These are phyloP conservation scores for Phodopus roborovskii DNA, from an alignment of 2,113 vertebrate genomes.

Conservation along the genomic window DNA sequence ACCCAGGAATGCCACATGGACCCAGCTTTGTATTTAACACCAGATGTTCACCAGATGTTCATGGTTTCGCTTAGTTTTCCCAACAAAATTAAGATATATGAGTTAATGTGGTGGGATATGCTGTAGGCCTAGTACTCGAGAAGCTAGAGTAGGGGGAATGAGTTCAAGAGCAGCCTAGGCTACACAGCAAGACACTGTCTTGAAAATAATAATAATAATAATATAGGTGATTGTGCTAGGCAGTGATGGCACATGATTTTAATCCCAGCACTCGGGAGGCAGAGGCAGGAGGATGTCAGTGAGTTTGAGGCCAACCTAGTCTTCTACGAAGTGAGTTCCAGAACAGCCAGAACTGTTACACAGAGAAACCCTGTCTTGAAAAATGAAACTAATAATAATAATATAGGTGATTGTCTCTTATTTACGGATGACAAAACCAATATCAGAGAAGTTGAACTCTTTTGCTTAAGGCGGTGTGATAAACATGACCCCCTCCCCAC, in stretches of 20 bases:
- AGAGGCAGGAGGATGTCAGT: too few species aligned
- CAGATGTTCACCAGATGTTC: not conserved
- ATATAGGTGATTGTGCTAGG: not conserved
- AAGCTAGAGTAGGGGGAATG: not conserved
- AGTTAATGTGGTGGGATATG: not conserved
- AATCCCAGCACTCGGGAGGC: too few species aligned
- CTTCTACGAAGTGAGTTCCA: too few species aligned
- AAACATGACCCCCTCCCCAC: not conserved
- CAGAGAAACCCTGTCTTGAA: too few species aligned
- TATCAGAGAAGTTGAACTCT: not conserved
- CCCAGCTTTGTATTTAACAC: not conserved
- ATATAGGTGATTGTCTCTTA: not conserved
- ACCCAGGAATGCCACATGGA: not conserved
- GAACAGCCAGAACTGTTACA: too few species aligned
- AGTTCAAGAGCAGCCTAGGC: not conserved
- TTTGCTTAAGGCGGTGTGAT: slow-evolving; percentile 7
- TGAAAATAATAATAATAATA: not conserved
- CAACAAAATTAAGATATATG: not conserved
- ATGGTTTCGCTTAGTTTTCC: not conserved
- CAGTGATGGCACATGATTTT: too few species aligned
- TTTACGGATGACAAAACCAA: slow-evolving; percentile 14
- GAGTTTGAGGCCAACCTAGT: too few species aligned
- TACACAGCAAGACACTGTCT: not conserved
- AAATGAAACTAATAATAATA: not conserved
- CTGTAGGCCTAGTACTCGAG: not conserved